Evolutionary conservation across 1,140 invertebrate species (phyloP), one percentile per base, ranked within the genome.

Genomic region (Lucilia sericata): DNA sequence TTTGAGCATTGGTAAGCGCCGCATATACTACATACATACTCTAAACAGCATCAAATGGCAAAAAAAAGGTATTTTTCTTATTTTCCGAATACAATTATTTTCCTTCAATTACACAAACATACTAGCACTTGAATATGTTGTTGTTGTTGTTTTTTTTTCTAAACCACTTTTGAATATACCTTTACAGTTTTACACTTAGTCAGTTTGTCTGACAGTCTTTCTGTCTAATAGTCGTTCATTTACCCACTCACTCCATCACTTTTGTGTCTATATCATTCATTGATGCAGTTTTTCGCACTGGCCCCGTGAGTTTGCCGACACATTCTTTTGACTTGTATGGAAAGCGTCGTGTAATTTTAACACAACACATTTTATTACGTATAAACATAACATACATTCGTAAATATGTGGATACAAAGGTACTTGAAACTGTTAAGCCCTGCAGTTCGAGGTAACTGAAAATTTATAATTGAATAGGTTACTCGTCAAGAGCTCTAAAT

Each of bases 311-410:
- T 21, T 70, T 70, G 19, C 65, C 65, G n/a, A 70, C 65, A 70
- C 65, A 70, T 21, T 21, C 65, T 21, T 30, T 42, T 70, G n/a
- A 21, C n/a, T 10, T 21, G 65, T 0, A n/a, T 25, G 12, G n/a
- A 70, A 70, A 21, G 19, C 65, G 19, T 70, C 65, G 51, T 55
- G 51, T 55, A 55, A 55, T 17, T 55, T 55, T 55, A 55, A 55
- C 51, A 55, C 51, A 55, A 55, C 51, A 55, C 51, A 55, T n/a
- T 55, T 83, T 75, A 76, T 83, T 83, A 74, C 83, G 14, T 49
- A 74, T n/a, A 74, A 9, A 74, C 25, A 74, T 5, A 75, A 34
- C 51, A 19, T 55, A 78, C 25, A 78, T 34, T 51, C 13, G 14
- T 76, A 51, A 19, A 25, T 51, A 82, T 55, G 8, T 82, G 21